Base-by-base conservation (phyloP, 2,797 vertebrate species). In the Phrynocephalus guinanensis region DNA sequence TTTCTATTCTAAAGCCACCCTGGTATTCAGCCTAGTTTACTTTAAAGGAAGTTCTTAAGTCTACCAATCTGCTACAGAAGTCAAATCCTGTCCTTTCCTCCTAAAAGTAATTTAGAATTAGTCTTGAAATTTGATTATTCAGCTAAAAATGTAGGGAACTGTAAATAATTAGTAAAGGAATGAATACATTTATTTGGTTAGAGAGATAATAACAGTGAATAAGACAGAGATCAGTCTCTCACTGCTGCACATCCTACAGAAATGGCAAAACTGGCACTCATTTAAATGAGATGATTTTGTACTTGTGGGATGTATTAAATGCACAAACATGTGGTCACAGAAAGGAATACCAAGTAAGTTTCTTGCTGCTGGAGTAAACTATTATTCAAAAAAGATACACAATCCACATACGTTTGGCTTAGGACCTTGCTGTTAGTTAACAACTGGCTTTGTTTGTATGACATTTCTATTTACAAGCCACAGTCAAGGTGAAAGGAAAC, bases 401-500 rank as follows among this genome's bases (percentile, higher is more conserved):
- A 63, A 71, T 3, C 38, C 20, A 28, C 13, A 63, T 63, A 63
- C 60, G 22, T 63, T 63, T 80, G 9, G 38, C 7, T 18, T 80
- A 13, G 4, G 30, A 30, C 56, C 20, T 24, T 50, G 20, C 10
- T 52, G 63, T 7, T 38, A 72, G 4, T 16, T 72, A 30, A 30
- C 63, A 72, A 30, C 18, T 52, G 71, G 68, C 67, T 72, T 28
- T 22, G 52, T 52, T 83, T 22, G 48, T 63, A 24, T 44, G 52
- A 80, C 30, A 18, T 33, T 70, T 44, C 70, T 72, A 24, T 81
- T 86, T 66, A 68, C n/a, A 78, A 77, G 63, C 7, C 28, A 70
- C 16, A 81, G 10, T 44, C 81, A 86, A 48, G 56, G 11, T 86
- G 56, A 38, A 86, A 86, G 81, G 10, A 75, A 73, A 30, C 56